Base-by-base conservation (phyloP, 2,113 vertebrate genomes). In the Cololabis saira region DNA sequence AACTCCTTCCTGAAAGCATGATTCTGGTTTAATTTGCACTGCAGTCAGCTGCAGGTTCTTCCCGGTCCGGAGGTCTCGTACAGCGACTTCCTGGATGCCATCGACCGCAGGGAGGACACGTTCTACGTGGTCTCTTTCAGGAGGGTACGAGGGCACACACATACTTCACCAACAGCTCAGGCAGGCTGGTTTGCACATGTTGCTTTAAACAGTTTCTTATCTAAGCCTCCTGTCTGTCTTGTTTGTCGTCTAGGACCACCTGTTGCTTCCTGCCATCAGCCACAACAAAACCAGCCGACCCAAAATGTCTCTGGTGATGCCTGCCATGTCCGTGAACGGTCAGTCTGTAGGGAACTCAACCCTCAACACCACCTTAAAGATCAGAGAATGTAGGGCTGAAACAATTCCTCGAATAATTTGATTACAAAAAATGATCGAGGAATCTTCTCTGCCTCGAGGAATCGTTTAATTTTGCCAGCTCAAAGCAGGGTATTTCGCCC, bases 281-380 rank as follows among this genome's bases (percentile, higher is more conserved):
- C 96, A 97, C 92, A 97, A 97, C 42, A 97, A 97, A 76, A 97
- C 96, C 5, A 93, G 93, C 14, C 84, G 96, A 2, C 96, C 96
- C 14, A 96, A 96, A 62, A 97, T 97, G 96, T 96, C 95, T 15
- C 90, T 97, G 79, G 95, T 97, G 84, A 97, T 97, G 95, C 96
- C 96, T 0, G 96, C 96, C 84, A 96, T 97, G 94, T 92, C 96
- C 0, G 89, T 96, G 2, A 97, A 96, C 21, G 96, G 95, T 96
- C 90, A 93, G 84, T 54, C 8, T 1, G 5, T 18, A n/a, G n/a
- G n/a, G n/a, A n/a, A n/a, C n/a, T n/a, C n/a, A n/a, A n/a, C n/a
- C n/a, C 18, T 13, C 21, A 12, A 17, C 17, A 13, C 19, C 12
- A 4, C 10, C 0, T 37, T 3, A 22, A 5, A 18, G 24, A 27